phyloP scores from a whole-genome alignment of 2,797 vertebrate genomes.

The Sebastes aleutianus region DNA sequence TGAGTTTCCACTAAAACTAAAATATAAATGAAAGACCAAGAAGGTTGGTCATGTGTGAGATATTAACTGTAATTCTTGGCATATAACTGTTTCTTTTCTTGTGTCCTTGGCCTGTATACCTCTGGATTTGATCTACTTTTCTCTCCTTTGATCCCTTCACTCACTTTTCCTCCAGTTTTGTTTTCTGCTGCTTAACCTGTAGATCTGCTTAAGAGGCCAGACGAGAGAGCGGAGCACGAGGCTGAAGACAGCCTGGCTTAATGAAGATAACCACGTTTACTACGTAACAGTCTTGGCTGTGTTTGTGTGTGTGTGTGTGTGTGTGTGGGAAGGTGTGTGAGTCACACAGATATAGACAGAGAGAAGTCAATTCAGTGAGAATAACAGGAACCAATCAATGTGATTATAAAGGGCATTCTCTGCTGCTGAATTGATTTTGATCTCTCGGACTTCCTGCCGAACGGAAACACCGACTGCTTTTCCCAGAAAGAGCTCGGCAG shows the following conservation, averaged over 20 bases:
- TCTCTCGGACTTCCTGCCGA: slow-evolving; percentile 35
- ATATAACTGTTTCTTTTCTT: background rate
- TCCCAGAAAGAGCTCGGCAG: slow-evolving; percentile 8
- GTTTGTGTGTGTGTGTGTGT: slow-evolving; percentile 22
- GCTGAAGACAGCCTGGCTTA: slow-evolving; percentile 57
- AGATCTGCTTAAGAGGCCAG: slow-evolving; percentile 69
- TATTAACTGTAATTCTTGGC: background rate
- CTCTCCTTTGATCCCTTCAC: slow-evolving; percentile 23
- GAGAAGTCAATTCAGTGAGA: slow-evolving; percentile 32
- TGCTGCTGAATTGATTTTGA: slow-evolving; percentile 51
- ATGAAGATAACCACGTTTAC: slow-evolving; percentile 64
- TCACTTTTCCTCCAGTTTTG: slow-evolving; percentile 47
- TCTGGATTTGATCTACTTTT: background rate
- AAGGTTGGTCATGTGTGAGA: background rate
- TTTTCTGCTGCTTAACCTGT: slow-evolving; percentile 56
- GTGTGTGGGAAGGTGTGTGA: slow-evolving; percentile 11
- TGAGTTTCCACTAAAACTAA: background rate
- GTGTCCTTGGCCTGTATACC: background rate
- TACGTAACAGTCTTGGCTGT: slow-evolving; percentile 32
- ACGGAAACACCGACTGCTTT: slow-evolving; percentile 28
- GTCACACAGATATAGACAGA: background rate
- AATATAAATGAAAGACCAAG: background rate
- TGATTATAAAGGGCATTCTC: slow-evolving; percentile 51
- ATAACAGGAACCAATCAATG: slow-evolving; percentile 71
- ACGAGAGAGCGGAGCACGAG: slow-evolving; percentile 42